A percentile compares a stretch with the other conserved stretches of the same genome.
These are phyloP conservation scores for Sphaerolaimus hirsutus DNA, from an alignment of 2,888 invertebrate species.

Conservation along the genomic window DNA sequence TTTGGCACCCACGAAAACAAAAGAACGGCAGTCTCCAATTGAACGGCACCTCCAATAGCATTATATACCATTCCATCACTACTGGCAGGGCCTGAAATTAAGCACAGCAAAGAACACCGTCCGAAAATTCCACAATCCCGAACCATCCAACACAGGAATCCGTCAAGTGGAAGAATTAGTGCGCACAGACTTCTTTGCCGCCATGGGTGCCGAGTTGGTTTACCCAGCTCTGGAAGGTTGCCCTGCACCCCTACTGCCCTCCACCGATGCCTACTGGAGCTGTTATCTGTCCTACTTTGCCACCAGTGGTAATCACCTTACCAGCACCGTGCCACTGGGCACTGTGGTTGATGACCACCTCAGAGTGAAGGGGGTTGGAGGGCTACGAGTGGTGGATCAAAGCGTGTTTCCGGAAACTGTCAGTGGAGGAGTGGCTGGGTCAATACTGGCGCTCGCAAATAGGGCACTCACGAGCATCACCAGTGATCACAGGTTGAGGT, in stretches of 20 bases:
- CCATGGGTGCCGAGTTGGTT: conserved; percentile 3
- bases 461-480: background rate
- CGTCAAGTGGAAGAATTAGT: conserved; percentile 6
- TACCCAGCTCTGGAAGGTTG: conserved; percentile 5
- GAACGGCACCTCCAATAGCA: too few relatives aligned
- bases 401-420: conserved; percentile 7
- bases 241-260: conserved; percentile 1
- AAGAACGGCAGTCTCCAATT: too few relatives aligned
- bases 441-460: conserved; percentile 6
- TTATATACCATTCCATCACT: too few relatives aligned
- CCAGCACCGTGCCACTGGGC: conserved; percentile 3
- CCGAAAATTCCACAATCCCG: too few relatives aligned
- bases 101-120: too few relatives aligned
- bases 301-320: conserved; percentile 5
- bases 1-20: too few relatives aligned
- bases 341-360: background rate
- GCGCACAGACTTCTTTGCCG: conserved; percentile 4
- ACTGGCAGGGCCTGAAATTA: too few relatives aligned
- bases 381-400: conserved; percentile 6
- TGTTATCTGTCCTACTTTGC: conserved; percentile 5
- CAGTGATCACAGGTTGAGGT: conserved; percentile 1
- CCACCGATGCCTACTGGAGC: conserved; percentile 4
- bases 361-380: conserved; percentile 3
- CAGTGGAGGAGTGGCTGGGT: conserved; percentile 5
- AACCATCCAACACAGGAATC: conserved; percentile 4